Conservation (phyloP, 2,888 invertebrate genomes). For the Hecatera dysodea region DNA sequence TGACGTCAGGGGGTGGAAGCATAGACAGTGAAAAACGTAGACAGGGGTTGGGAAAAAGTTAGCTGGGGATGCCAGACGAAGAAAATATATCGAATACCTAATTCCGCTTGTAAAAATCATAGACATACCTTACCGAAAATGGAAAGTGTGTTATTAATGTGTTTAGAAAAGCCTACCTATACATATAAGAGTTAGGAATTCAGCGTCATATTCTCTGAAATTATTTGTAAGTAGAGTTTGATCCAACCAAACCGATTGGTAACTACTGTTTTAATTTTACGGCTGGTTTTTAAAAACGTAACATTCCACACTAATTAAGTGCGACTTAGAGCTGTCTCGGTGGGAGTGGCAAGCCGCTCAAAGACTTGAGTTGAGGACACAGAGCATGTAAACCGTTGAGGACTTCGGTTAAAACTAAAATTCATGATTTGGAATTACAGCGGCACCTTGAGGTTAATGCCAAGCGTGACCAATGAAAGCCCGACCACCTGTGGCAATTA, state of each 20-base stretch:
- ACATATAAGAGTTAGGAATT: too few relatives aligned
- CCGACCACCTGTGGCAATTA: too few relatives aligned
- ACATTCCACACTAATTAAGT: background rate
- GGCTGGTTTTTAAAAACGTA: background rate
- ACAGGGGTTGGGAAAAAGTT: constrained; percentile 77
- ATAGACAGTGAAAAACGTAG: constrained; percentile 85
- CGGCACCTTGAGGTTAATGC: too few relatives aligned
- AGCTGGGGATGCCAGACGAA: constrained; percentile 63
- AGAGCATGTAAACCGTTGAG: too few relatives aligned
- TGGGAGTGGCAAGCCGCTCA: too few relatives aligned
- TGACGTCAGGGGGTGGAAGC: constrained; percentile 91
- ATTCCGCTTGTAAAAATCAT: constrained; percentile 6
- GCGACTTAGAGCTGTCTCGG: too few relatives aligned
- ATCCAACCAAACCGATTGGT: background rate
- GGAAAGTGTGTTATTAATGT: background rate
- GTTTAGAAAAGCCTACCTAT: background rate
- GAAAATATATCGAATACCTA: background rate
- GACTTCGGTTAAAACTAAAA: too few relatives aligned
- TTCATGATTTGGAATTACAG: too few relatives aligned
- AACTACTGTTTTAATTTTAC: background rate
- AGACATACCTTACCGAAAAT: background rate
- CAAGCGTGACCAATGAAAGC: too few relatives aligned
- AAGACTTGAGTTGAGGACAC: too few relatives aligned
- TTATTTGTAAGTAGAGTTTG: background rate
- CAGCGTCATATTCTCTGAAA: background rate